phyloP scores from a whole-genome alignment of 2,113 vertebrate species.

The Pygathrix nemaeus region DNA sequence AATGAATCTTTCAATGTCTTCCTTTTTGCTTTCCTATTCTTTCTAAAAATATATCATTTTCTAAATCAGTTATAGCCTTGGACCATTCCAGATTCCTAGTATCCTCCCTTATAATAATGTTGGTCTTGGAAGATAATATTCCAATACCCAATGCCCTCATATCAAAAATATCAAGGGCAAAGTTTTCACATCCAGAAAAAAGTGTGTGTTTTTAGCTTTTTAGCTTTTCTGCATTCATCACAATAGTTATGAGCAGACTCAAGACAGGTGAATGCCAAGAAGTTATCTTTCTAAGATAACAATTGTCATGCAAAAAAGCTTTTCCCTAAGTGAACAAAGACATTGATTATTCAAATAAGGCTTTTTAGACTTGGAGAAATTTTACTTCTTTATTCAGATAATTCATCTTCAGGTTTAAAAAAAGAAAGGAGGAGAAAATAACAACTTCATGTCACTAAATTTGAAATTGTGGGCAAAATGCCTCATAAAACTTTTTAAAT shows the following conservation, averaged over 20 bases:
- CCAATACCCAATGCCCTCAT: not conserved
- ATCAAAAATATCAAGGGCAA: not conserved
- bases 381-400: not conserved
- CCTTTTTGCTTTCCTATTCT: not conserved
- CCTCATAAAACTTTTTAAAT: not conserved
- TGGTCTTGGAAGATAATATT: not conserved
- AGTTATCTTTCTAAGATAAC: not conserved
- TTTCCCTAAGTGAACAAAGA: not conserved
- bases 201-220: not conserved
- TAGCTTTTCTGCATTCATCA: not conserved
- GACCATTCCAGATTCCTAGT: not conserved
- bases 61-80: not conserved
- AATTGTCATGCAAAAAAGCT: not conserved
- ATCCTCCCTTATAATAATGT: not conserved
- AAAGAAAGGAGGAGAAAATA: not conserved
- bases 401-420: not conserved
- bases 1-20: not conserved
- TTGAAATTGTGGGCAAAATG: slow-evolving; percentile 18
- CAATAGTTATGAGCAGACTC: not conserved
- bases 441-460: not conserved
- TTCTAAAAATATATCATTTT: not conserved
- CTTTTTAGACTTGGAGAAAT: not conserved
- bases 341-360: not conserved
- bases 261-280: not conserved
- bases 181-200: not conserved